Evolutionary conservation across 2,888 invertebrate genomes (phyloP).

Genomic region (Spilarctia lutea): DNA sequence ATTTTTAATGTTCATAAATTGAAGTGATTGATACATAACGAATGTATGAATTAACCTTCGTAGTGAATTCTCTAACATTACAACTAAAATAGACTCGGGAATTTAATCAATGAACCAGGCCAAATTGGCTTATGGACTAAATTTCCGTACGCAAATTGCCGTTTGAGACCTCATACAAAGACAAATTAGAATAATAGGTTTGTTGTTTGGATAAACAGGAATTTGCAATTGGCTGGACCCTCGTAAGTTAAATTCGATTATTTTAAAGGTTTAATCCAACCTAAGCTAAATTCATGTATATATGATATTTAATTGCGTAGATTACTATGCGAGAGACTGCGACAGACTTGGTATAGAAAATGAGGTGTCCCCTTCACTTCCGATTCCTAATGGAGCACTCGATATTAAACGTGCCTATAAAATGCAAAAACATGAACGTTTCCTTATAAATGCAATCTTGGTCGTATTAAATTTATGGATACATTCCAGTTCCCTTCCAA

Average conservation of each 20-base stretch:
- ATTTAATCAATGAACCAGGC: background rate
- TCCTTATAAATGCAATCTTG: slow-evolving; percentile 36
- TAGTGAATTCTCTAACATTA: background rate
- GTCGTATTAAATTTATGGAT: slow-evolving; percentile 5
- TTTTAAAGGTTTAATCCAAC: background rate
- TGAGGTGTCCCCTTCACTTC: slow-evolving; percentile 56
- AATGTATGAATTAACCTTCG: background rate
- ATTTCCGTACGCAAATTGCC: background rate
- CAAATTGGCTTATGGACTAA: background rate
- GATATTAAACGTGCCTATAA: slow-evolving; percentile 44
- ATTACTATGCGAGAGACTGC: slow-evolving; percentile 31
- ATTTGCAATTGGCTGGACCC: background rate
- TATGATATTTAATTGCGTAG: slow-evolving; percentile 25
- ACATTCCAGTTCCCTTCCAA: background rate
- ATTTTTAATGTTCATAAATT: slow-evolving; percentile 15
- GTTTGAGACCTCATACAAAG: background rate
- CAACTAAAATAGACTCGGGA: background rate
- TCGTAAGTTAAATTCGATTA: background rate
- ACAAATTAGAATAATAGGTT: background rate
- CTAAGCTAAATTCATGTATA: slow-evolving; percentile 31
- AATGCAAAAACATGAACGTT: slow-evolving; percentile 37
- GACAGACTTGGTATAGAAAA: slow-evolving; percentile 44
- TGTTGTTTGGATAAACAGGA: background rate
- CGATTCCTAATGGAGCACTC: slow-evolving; percentile 50
- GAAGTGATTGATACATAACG: slow-evolving; percentile 3